Evolutionary conservation across 2,888 invertebrate species (phyloP).

Genomic region (Acrocera orbiculus): DNA sequence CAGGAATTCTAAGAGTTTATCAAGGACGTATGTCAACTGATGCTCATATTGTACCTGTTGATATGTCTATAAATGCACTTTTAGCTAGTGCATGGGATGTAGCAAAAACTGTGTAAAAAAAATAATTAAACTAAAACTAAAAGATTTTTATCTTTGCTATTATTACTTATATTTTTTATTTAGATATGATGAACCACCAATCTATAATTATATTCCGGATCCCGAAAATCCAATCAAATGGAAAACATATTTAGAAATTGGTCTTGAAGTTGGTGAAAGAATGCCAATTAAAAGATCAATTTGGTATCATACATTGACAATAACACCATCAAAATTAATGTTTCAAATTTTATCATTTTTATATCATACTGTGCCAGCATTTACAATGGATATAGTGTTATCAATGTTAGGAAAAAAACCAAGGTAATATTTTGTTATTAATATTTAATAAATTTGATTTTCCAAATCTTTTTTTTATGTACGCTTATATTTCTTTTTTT

Average conservation of each 20-base stretch:
- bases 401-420: constrained; percentile 37
- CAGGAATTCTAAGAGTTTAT: constrained; percentile 37
- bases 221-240: constrained; percentile 63
- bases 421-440: constrained; percentile 22
- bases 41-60: constrained; percentile 32
- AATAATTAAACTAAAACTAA: not conserved
- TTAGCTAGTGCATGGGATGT: constrained; percentile 32
- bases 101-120: constrained; percentile 25
- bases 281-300: constrained; percentile 46
- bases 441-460: not conserved
- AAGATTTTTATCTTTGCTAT: not conserved
- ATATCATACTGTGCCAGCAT: constrained; percentile 46
- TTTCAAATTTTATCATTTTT: constrained; percentile 34
- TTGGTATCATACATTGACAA: constrained; percentile 43
- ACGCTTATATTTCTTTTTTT: not conserved
- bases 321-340: constrained; percentile 29
- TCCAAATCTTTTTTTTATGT: not conserved
- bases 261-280: constrained; percentile 33
- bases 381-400: constrained; percentile 37
- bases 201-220: constrained; percentile 79
- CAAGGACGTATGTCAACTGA: constrained; percentile 20
- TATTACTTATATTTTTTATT: not conserved
- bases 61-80: constrained; percentile 31
- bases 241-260: constrained; percentile 43
- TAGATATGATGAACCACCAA: constrained; percentile 32